phyloP scores from a whole-genome alignment of 2,888 invertebrate species.

The Tenthredo notha region DNA sequence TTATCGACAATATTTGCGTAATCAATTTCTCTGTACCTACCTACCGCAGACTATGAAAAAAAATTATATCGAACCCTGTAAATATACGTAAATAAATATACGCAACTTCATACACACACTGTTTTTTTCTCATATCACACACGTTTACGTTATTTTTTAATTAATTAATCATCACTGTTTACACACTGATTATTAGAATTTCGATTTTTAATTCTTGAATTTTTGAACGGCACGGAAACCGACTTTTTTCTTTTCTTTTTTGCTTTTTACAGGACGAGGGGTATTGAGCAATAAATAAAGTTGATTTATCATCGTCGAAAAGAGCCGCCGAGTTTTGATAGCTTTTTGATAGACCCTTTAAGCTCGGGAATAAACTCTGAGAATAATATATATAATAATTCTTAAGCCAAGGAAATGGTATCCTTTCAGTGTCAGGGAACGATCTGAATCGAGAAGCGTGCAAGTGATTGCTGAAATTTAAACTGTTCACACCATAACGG shows the following conservation, averaged over 20 bases:
- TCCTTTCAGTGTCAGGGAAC: constrained; percentile 6
- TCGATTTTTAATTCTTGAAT: neutral
- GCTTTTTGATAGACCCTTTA: neutral
- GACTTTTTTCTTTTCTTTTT: neutral
- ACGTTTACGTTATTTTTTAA: neutral
- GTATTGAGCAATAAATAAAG: neutral
- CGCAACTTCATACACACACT: neutral
- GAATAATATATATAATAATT: neutral
- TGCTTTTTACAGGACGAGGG: neutral
- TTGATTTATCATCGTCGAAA: neutral
- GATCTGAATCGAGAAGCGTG: constrained; percentile 29
- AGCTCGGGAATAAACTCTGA: neutral
- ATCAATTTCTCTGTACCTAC: neutral
- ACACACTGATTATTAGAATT: neutral
- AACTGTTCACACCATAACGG: constrained; percentile 8
- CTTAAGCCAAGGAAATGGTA: neutral
- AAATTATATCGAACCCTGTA: too few relatives aligned
- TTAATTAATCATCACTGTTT: neutral
- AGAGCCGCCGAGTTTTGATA: neutral
- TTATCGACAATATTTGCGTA: neutral
- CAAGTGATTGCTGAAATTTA: constrained; percentile 46
- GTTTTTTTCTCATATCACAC: neutral
- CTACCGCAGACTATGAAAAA: neutral
- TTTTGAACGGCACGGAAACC: neutral
- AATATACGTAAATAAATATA: too few relatives aligned